Percentiles rank a stretch among this genome's conserved stretches.
Evolutionary conservation across 2,888 invertebrate genomes (phyloP).

Genomic region (Sphecodes monilicornis): DNA sequence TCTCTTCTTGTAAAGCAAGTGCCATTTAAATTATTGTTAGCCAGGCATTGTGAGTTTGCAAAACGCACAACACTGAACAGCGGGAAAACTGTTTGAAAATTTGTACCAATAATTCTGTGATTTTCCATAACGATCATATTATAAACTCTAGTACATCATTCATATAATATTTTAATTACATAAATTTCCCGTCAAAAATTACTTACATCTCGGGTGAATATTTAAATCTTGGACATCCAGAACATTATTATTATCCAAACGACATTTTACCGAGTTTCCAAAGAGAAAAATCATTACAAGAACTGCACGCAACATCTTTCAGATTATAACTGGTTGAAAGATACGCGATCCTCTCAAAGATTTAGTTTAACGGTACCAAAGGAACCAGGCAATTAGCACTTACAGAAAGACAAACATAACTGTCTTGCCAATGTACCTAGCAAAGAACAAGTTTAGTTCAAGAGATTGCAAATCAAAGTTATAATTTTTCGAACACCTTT

Average conservation of each 20-base stretch:
- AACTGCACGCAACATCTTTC: constrained; percentile 73
- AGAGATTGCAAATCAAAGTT: neutral
- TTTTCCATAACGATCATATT: neutral
- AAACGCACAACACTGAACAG: constrained; percentile 92
- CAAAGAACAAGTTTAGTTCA: neutral
- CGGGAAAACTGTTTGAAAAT: constrained; percentile 86
- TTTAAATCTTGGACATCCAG: constrained; percentile 36
- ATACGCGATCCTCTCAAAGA: constrained; percentile 15
- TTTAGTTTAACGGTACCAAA: constrained; percentile 75
- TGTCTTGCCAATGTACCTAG: constrained; percentile 25
- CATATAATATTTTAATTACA: neutral
- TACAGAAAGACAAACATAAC: constrained; percentile 44
- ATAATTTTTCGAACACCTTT: neutral
- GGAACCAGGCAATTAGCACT: constrained; percentile 77
- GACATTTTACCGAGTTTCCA: constrained; percentile 16
- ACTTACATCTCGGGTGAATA: constrained; percentile 78
- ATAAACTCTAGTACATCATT: neutral
- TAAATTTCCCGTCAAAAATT: neutral
- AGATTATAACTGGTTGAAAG: constrained; percentile 43
- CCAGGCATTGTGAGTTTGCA: constrained; percentile 89
- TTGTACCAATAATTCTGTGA: neutral
- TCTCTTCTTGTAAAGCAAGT: constrained; percentile 92
- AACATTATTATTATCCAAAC: constrained; percentile 9
- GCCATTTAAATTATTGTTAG: constrained; percentile 89
- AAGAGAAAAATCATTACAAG: constrained; percentile 23